Evolutionary conservation across 1,140 invertebrate species (phyloP).

Genomic region (Octopus sinensis): DNA sequence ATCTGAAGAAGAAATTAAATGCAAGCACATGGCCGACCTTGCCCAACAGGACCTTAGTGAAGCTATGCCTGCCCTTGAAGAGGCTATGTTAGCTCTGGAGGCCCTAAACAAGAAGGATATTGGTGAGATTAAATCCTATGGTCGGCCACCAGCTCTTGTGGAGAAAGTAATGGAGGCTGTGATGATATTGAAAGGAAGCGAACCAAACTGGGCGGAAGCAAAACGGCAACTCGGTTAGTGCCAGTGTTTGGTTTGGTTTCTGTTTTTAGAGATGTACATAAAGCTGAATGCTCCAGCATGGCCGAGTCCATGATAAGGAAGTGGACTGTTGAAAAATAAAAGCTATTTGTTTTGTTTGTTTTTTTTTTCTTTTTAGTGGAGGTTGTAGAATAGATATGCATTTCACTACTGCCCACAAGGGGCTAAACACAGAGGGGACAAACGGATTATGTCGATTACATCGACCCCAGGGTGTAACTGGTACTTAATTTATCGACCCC

Average conservation of each 20-base stretch:
- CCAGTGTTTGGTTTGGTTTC: background rate
- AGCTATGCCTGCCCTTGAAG: slow-evolving; percentile 80
- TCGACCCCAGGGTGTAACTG: too few species aligned
- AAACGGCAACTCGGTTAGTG: slow-evolving; percentile 73
- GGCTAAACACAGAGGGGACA: too few species aligned
- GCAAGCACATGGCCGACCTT: slow-evolving; percentile 73
- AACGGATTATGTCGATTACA: too few species aligned
- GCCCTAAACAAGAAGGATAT: slow-evolving; percentile 84
- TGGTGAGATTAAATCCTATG: slow-evolving; percentile 82
- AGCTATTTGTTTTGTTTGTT: too few species aligned
- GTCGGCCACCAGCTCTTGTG: slow-evolving; percentile 75
- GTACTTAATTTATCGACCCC: too few species aligned
- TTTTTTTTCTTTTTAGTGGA: too few species aligned
- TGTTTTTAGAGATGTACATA: too few species aligned
- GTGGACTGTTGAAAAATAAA: too few species aligned
- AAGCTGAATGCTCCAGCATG: too few species aligned
- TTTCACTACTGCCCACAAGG: too few species aligned
- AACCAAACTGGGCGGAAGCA: slow-evolving; percentile 80
- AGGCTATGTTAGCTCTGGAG: slow-evolving; percentile 77
- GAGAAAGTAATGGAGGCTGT: slow-evolving; percentile 87
- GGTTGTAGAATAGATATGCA: too few species aligned
- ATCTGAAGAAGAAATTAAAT: slow-evolving; percentile 74
- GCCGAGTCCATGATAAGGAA: too few species aligned
- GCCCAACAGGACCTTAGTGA: slow-evolving; percentile 76
- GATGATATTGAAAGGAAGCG: slow-evolving; percentile 74